These are phyloP conservation scores for Agrilus biguttatus DNA, from an alignment of 2,888 invertebrate species.

Conservation along the genomic window DNA sequence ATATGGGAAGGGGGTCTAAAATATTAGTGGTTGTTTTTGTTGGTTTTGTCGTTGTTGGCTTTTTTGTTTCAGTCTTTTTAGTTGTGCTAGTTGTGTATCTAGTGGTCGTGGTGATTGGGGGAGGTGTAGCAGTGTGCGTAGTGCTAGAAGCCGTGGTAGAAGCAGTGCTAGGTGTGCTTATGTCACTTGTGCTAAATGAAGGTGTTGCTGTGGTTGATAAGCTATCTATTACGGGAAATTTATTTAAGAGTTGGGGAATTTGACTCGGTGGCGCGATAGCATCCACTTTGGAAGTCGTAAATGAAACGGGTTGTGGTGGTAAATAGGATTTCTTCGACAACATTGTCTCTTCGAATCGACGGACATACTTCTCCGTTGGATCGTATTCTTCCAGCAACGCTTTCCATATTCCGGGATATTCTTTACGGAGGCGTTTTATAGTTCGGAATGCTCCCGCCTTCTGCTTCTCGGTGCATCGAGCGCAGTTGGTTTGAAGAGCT, in stretches of 20 bases:
- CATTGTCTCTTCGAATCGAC: slow-evolving; percentile 29
- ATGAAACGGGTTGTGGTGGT: neutral
- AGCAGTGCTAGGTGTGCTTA: slow-evolving; percentile 7
- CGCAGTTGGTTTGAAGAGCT: slow-evolving; percentile 50
- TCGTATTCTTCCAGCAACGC: slow-evolving; percentile 51
- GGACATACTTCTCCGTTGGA: slow-evolving; percentile 48
- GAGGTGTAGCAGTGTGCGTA: slow-evolving; percentile 4
- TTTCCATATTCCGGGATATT: slow-evolving; percentile 53
- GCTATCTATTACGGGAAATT: no score
- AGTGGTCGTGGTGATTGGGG: slow-evolving; percentile 1
- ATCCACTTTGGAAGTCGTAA: neutral
- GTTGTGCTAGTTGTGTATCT: slow-evolving; percentile 1
- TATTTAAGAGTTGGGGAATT: no score
- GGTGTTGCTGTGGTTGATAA: neutral
- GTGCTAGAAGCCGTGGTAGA: slow-evolving; percentile 8
- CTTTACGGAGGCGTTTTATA: slow-evolving; percentile 46
- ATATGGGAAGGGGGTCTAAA: no score
- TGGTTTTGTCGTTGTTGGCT: slow-evolving; percentile 4
- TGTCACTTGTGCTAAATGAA: slow-evolving; percentile 4
- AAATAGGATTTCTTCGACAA: no score
- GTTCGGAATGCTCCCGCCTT: slow-evolving; percentile 48
- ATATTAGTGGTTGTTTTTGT: slow-evolving; percentile 1
- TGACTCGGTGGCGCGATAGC: neutral
- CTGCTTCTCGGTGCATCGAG: slow-evolving; percentile 51
- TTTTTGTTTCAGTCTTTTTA: slow-evolving; percentile 1